Evolutionary conservation across 1,140 invertebrate genomes (phyloP), one percentile per base, ranked within the genome.

Genomic region (Drosophila funebris): DNA sequence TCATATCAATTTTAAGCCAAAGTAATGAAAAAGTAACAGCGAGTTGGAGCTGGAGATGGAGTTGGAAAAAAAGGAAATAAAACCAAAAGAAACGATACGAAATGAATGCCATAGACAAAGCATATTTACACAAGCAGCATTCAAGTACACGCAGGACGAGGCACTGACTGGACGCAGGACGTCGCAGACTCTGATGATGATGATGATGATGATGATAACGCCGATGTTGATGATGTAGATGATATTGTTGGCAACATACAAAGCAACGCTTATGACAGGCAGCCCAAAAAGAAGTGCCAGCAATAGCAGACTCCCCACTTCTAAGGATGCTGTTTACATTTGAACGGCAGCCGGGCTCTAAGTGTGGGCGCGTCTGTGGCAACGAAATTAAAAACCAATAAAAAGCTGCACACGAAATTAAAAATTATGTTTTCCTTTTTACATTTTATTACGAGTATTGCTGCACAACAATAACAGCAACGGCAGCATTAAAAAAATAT

Each of bases 1-100:
- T 83, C 84, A 87, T 87, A 83, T 87, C 83, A 87, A 87, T 87
- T 87, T 87, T 83, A 88, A 88, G 83, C 83, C 82, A 87, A 88
- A 87, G 82, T 87, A 87, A 87, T 87, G 83, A 87, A 87, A 87
- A 87, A 88, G 83, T 83, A 88, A 78, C 80, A 79, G 50, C 70
- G 63, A 74, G 22, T 60, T 74, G 60, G 18, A 57, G 62, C 53
- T 48, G 54, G 36, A 68, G 61, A 1, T 33, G 41, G 18, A 48
- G 44, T 48, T 13, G 44, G 24, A 9, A 11, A 39, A 36, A 58
- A 57, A 66, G 31, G 37, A 56, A 70, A 69, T 50, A 66, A 76
- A 44, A 43, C 29, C 54, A 80, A 88, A 78, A 48, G 50, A 67
- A 71, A 71, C 48, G 44, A 53, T 58, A 44, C 37, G 50, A 71